Conservation (phyloP, 30 jellyfish, hydroid and myxozoan genomes). For the Nemopilema nomurai region DNA sequence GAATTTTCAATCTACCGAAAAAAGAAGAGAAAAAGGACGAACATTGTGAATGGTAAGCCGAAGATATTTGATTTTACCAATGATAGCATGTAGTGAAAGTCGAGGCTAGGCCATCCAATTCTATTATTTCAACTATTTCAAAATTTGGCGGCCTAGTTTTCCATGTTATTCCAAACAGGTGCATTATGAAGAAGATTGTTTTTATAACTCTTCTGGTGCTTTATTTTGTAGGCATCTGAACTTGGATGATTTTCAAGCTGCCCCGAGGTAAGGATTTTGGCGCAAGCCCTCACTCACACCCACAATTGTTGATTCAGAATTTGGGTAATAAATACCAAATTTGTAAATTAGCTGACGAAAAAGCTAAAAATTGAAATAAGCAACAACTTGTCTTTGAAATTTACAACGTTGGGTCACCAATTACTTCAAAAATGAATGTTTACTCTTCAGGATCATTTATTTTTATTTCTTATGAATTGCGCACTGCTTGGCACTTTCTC, state of each 20-base stretch:
- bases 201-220: background rate
- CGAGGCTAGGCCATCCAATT: background rate
- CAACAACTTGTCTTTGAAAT: too few species aligned
- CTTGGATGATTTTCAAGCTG: constrained; percentile 67
- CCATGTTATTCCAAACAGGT: background rate
- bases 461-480: too few species aligned
- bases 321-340: too few species aligned
- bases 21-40: constrained; percentile 65
- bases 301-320: background rate
- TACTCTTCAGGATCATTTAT: too few species aligned
- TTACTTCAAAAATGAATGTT: too few species aligned
- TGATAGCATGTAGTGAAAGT: background rate
- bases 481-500: too few species aligned
- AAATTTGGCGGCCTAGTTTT: background rate
- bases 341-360: too few species aligned
- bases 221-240: constrained; percentile 31
- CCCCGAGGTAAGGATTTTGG: constrained; percentile 44
- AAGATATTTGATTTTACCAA: background rate
- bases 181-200: too few species aligned
- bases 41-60: constrained; percentile 66
- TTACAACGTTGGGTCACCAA: too few species aligned
- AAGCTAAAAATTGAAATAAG: too few species aligned
- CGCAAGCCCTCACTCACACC: constrained; percentile 12
- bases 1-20: constrained; percentile 53
- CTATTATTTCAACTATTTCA: background rate